Evolutionary conservation across 2,797 vertebrate species (phyloP).

Genomic region (Chelmon rostratus): DNA sequence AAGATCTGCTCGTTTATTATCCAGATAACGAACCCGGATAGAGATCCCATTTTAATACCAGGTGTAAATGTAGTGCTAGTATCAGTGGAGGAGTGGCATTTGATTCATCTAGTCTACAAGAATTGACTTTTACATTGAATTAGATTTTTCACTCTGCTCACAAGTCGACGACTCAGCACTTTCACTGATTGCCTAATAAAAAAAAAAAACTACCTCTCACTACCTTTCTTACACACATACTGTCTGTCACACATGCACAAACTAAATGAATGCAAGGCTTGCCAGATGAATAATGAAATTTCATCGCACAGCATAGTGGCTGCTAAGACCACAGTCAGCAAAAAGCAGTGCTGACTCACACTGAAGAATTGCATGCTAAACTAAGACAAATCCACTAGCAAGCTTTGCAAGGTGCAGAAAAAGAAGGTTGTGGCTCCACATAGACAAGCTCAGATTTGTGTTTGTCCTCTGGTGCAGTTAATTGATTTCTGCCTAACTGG

Average conservation of each 20-base stretch:
- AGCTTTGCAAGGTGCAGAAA: slow-evolving; percentile 39
- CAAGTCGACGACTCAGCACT: slow-evolving; percentile 54
- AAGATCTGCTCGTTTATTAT: too few species aligned
- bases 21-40: too few species aligned
- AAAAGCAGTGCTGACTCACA: slow-evolving; percentile 68
- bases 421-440: slow-evolving; percentile 24
- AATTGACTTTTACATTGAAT: slow-evolving; percentile 57
- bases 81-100: slow-evolving; percentile 2
- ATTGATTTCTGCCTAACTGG: slow-evolving; percentile 36
- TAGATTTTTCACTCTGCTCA: slow-evolving; percentile 52
- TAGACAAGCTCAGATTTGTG: slow-evolving; percentile 18
- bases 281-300: slow-evolving; percentile 73
- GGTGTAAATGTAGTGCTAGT: not conserved
- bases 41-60: too few species aligned
- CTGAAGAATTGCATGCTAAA: slow-evolving; percentile 50
- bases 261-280: slow-evolving; percentile 64
- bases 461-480: slow-evolving; percentile 28
- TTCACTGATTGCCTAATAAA: slow-evolving; percentile 59
- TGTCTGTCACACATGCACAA: slow-evolving; percentile 45
- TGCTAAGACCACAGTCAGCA: slow-evolving; percentile 70
- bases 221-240: slow-evolving; percentile 33
- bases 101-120: slow-evolving; percentile 50
- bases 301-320: slow-evolving; percentile 62
- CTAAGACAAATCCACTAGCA: slow-evolving; percentile 43
- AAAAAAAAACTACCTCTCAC: slow-evolving; percentile 41